A percentile compares a stretch with the other conserved stretches of the same genome.
These are phyloP conservation scores for Perccottus glenii DNA, from an alignment of 2,113 vertebrate species.

Conservation along the genomic window DNA sequence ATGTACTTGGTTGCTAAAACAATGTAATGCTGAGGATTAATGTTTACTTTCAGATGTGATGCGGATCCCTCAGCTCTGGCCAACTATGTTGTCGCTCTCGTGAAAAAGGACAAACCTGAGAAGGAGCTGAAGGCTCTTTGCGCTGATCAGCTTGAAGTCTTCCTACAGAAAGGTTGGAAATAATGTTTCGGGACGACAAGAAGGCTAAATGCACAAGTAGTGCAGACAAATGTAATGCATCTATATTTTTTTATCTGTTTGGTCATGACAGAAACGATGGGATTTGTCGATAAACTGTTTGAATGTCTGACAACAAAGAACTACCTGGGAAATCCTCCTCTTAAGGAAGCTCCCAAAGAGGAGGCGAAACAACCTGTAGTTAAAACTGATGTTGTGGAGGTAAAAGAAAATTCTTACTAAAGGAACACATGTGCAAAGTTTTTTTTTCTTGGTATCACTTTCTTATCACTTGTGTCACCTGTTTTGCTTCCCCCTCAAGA, in stretches of 20 bases:
- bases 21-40: not conserved
- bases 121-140: constrained; percentile 96
- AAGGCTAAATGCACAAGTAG: too few species aligned
- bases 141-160: constrained; percentile 98
- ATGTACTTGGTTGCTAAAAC: not conserved
- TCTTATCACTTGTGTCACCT: not conserved
- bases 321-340: constrained; percentile 83
- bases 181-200: too few species aligned
- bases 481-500: constrained; percentile 63
- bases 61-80: constrained; percentile 96
- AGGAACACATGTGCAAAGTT: too few species aligned
- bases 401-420: constrained; percentile 36
- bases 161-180: constrained; percentile 93
- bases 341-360: constrained; percentile 86
- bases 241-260: not conserved
- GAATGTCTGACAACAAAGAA: constrained; percentile 95
- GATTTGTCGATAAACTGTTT: constrained; percentile 98
- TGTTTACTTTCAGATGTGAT: constrained; percentile 86
- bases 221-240: not conserved
- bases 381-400: constrained; percentile 88
- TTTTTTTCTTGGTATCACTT: not conserved
- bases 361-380: constrained; percentile 82
- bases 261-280: constrained; percentile 88
- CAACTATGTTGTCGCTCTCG: constrained; percentile 98
- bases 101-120: constrained; percentile 98